A percentile compares a stretch with the other conserved stretches of the same genome.
These are phyloP conservation scores for Trichogramma evanescens DNA, from an alignment of 2,888 invertebrate species.

Conservation along the genomic window DNA sequence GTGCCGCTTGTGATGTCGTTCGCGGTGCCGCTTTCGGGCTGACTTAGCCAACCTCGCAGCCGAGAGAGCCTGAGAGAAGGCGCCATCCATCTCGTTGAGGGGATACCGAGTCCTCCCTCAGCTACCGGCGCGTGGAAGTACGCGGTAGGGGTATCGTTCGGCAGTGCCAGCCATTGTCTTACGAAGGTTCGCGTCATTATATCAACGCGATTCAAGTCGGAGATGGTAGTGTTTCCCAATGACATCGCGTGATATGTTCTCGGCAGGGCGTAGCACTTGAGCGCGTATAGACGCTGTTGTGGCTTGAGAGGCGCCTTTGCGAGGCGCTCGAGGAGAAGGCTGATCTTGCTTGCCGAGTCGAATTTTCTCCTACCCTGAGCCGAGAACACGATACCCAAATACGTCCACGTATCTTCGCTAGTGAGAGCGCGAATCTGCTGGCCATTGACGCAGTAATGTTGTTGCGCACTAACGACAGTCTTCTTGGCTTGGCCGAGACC, in stretches of 20 bases:
- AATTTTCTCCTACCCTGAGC: not conserved
- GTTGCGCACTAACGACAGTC: not conserved
- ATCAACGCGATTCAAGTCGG: not conserved
- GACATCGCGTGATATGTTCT: slow-evolving; percentile 11
- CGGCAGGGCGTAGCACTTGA: slow-evolving; percentile 39
- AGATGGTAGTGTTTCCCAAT: not conserved
- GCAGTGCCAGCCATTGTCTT: slow-evolving; percentile 33
- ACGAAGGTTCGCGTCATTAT: not conserved
- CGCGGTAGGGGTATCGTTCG: slow-evolving; percentile 31
- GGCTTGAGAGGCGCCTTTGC: not conserved
- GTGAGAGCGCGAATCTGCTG: not conserved
- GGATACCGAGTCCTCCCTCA: slow-evolving; percentile 29
- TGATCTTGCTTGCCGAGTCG: not conserved
- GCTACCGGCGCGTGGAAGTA: slow-evolving; percentile 33
- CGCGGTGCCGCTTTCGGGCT: no score
- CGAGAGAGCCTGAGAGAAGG: no score
- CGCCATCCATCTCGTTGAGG: slow-evolving; percentile 15
- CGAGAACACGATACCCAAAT: not conserved
- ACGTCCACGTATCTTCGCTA: not conserved
- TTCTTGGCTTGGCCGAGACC: not conserved
- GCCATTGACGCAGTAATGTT: not conserved
- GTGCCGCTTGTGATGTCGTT: no score
- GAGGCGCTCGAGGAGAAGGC: not conserved
- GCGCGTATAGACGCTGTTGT: slow-evolving; percentile 38
- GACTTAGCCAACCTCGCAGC: no score